Percentiles rank a stretch among this genome's conserved stretches.
These are phyloP conservation scores for Acipenser ruthenus DNA, from an alignment of 2,797 vertebrate species.

Conservation along the genomic window DNA sequence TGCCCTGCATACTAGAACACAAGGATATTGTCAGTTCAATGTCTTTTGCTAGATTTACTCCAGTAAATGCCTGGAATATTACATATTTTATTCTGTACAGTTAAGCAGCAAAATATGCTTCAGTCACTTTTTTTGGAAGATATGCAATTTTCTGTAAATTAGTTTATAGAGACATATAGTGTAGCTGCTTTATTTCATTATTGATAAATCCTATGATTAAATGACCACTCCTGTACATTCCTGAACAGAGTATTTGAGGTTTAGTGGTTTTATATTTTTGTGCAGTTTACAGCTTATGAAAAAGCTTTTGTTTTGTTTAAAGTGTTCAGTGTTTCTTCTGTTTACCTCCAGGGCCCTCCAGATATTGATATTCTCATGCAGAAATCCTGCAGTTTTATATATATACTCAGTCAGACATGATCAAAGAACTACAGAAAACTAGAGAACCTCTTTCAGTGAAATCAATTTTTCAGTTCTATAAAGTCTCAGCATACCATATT, in stretches of 20 bases:
- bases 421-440: no score
- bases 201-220: conserved; percentile 54
- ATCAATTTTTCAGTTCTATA: no score
- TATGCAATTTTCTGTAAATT: conserved; percentile 47
- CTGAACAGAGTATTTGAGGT: conserved; percentile 32
- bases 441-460: no score
- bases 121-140: conserved; percentile 43
- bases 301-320: no score
- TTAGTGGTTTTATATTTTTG: conserved; percentile 11
- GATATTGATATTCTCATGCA: no score
- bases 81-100: conserved; percentile 48
- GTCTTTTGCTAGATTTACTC: conserved; percentile 3
- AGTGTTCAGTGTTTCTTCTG: no score
- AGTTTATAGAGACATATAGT: conserved; percentile 30
- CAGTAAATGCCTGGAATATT: conserved; percentile 36
- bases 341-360: no score
- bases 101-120: conserved; percentile 49
- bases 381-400: no score
- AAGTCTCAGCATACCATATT: no score
- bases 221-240: conserved; percentile 34
- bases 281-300: not conserved
- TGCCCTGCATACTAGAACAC: no score
- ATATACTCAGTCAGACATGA: no score
- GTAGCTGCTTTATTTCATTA: conserved; percentile 26
- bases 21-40: no score